phyloP scores from a whole-genome alignment of 2,797 vertebrate species.

The Vultur gryphus region DNA sequence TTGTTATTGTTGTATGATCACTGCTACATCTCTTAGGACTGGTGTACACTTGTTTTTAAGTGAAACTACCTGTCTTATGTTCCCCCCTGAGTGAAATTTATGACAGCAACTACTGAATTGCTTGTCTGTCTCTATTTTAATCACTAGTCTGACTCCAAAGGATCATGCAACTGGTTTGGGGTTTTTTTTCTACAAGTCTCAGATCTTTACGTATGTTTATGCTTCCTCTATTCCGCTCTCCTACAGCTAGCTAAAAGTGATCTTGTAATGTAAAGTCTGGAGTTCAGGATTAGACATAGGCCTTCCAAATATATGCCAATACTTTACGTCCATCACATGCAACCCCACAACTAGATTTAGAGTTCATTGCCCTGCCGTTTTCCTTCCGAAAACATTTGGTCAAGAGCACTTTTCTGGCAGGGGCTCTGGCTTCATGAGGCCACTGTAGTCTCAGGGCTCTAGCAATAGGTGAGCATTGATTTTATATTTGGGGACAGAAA shows the following conservation, averaged over 20 bases:
- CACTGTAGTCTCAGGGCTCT: background rate
- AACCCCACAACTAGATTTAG: background rate
- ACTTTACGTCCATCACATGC: background rate
- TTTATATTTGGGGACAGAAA: background rate
- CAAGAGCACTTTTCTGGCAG: background rate
- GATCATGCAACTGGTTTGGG: background rate
- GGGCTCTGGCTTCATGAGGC: background rate
- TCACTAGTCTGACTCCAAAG: conserved; percentile 31
- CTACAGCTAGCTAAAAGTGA: background rate
- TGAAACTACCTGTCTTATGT: conserved; percentile 47
- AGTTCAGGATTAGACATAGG: background rate
- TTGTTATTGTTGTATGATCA: conserved; percentile 38
- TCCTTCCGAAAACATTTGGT: background rate
- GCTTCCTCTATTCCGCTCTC: background rate
- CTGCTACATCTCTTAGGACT: conserved; percentile 19
- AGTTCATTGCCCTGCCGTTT: background rate
- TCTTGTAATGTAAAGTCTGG: background rate
- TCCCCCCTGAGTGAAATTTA: conserved; percentile 48
- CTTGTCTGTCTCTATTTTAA: conserved; percentile 47
- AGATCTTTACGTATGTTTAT: background rate
- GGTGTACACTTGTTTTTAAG: conserved; percentile 37
- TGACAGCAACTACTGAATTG: conserved; percentile 15
- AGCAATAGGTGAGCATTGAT: background rate
- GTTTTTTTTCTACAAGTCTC: background rate
- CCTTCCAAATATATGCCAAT: background rate